Percentiles rank a stretch among this genome's conserved stretches.
phyloP scores from a whole-genome alignment of 2,113 vertebrate genomes.

The Tragelaphus imberbis region DNA sequence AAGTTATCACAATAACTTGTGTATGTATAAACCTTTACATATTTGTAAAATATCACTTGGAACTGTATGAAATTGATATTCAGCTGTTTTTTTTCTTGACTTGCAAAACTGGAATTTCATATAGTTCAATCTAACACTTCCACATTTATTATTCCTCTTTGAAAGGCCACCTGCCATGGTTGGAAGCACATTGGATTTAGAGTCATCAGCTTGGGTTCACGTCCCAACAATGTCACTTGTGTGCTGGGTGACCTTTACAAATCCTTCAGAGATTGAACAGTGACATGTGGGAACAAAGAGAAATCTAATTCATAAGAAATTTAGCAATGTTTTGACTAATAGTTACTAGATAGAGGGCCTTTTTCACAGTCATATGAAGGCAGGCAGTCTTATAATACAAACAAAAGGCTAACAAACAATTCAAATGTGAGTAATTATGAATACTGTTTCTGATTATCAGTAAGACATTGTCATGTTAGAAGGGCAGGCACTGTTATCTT shows the following conservation, averaged over 20 bases:
- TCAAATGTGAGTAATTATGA: neutral
- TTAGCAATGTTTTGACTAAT: neutral
- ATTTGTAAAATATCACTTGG: neutral
- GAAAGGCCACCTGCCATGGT: neutral
- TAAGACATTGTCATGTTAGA: neutral
- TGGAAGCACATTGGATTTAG: constrained; percentile 5
- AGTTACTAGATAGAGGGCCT: neutral
- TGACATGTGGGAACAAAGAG: neutral
- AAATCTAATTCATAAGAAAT: constrained; percentile 18
- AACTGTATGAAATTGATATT: neutral
- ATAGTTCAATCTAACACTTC: neutral
- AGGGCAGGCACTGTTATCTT: neutral
- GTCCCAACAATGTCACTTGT: neutral
- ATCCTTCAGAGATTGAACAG: neutral
- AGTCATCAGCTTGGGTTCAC: neutral
- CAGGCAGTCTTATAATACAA: neutral
- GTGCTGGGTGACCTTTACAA: constrained; percentile 24
- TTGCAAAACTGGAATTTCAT: neutral
- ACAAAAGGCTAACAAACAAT: neutral
- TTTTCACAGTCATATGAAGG: neutral
- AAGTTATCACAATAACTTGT: neutral
- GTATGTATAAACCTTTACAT: neutral
- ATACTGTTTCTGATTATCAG: neutral
- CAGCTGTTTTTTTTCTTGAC: neutral
- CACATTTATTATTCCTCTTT: neutral